Evolutionary conservation across 1,140 invertebrate genomes (phyloP).

Genomic region (Laupala kohalensis): DNA sequence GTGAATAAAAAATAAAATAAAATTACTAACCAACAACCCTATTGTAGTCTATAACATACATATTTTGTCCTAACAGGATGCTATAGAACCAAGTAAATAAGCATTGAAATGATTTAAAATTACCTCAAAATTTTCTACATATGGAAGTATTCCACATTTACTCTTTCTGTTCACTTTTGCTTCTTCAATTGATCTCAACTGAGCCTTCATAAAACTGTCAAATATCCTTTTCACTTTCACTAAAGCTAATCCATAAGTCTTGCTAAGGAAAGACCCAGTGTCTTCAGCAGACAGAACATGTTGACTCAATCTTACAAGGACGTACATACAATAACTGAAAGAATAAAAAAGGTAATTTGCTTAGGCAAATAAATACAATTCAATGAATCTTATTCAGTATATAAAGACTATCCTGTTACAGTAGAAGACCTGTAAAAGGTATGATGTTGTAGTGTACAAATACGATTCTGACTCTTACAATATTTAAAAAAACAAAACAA

Average conservation of each 20-base stretch:
- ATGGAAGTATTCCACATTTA: slow-evolving; percentile 85
- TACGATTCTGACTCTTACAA: no score
- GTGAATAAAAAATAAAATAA: no score
- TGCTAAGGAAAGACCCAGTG: slow-evolving; percentile 79
- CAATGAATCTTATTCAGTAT: not conserved
- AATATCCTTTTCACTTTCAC: slow-evolving; percentile 91
- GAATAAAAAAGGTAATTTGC: slow-evolving; percentile 1
- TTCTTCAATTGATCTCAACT: slow-evolving; percentile 71
- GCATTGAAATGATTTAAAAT: no score
- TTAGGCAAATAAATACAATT: no score
- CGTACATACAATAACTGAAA: slow-evolving; percentile 80
- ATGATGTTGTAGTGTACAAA: no score
- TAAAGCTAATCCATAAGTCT: slow-evolving; percentile 74
- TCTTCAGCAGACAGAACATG: slow-evolving; percentile 85
- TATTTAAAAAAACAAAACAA: no score
- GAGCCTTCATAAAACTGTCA: slow-evolving; percentile 82
- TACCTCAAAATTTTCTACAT: slow-evolving; percentile 79
- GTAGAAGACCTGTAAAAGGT: not conserved
- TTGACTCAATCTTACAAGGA: slow-evolving; percentile 74
- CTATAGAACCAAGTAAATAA: no score
- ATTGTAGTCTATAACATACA: no score
- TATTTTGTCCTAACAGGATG: no score
- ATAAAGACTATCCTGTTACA: not conserved
- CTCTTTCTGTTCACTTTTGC: slow-evolving; percentile 54
- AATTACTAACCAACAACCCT: no score